These are phyloP conservation scores for Natator depressus DNA, from an alignment of 2,113 vertebrate species.

Conservation along the genomic window DNA sequence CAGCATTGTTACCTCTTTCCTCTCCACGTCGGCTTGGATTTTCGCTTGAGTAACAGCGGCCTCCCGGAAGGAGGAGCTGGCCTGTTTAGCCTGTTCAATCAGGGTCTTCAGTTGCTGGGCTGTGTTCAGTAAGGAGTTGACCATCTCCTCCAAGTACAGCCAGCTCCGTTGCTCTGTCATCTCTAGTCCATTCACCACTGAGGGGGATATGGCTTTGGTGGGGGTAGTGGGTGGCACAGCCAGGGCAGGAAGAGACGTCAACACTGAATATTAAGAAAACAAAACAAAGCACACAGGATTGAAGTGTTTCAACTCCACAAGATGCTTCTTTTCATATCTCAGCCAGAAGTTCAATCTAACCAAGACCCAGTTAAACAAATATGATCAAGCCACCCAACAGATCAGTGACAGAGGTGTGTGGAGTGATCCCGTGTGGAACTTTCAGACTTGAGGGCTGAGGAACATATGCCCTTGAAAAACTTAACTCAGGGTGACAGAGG, in stretches of 20 bases:
- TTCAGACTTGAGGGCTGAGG: neutral
- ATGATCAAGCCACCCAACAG: neutral
- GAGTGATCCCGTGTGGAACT: neutral
- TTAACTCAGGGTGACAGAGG: neutral
- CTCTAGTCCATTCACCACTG: constrained; percentile 84
- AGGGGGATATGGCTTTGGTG: constrained; percentile 79
- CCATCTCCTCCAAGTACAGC: constrained; percentile 94
- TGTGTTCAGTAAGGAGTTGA: constrained; percentile 89
- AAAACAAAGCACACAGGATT: neutral
- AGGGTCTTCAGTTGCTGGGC: constrained; percentile 94
- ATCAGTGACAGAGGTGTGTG: neutral
- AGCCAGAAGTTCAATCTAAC: accelerated
- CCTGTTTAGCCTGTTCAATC: constrained; percentile 92
- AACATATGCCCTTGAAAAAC: accelerated
- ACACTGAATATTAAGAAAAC: constrained; percentile 73
- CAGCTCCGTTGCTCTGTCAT: constrained; percentile 86
- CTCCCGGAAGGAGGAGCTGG: constrained; percentile 80
- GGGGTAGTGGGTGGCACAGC: constrained; percentile 84
- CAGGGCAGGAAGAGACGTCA: constrained; percentile 90
- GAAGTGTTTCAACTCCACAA: accelerated
- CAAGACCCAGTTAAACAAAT: neutral
- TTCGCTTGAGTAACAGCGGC: constrained; percentile 75
- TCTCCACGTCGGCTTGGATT: constrained; percentile 77
- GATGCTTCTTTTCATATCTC: neutral
- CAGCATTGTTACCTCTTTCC: constrained; percentile 87